A percentile compares a stretch with the other conserved stretches of the same genome.
Conservation (phyloP, 2,888 invertebrate genomes). For the Drosophila fulvimacula region DNA sequence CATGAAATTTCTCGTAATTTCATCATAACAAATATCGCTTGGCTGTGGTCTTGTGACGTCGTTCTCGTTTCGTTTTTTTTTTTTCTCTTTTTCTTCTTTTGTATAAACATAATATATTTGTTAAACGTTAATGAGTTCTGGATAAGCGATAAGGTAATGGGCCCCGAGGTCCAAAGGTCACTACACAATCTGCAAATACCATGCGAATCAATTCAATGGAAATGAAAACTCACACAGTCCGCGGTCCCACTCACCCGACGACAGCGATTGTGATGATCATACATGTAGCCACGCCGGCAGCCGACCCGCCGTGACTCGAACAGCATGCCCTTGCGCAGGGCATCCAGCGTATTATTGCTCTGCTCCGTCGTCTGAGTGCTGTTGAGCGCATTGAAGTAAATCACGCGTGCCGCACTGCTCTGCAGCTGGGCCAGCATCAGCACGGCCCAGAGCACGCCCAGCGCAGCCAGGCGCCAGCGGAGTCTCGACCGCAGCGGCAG, state of each 20-base stretch:
- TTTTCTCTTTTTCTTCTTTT: neutral
- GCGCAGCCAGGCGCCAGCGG: slow-evolving; percentile 13
- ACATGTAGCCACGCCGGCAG: slow-evolving; percentile 55
- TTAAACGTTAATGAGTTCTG: slow-evolving; percentile 25
- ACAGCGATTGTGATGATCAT: slow-evolving; percentile 74
- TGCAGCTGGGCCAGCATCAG: slow-evolving; percentile 14
- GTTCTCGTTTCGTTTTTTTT: neutral
- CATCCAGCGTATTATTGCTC: neutral
- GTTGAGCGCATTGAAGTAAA: slow-evolving; percentile 50
- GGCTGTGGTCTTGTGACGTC: slow-evolving; percentile 32
- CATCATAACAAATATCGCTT: slow-evolving; percentile 27
- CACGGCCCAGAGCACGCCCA: slow-evolving; percentile 3
- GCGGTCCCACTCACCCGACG: slow-evolving; percentile 56
- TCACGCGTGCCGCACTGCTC: slow-evolving; percentile 47
- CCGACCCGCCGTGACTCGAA: slow-evolving; percentile 42
- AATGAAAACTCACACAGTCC: neutral
- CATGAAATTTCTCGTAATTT: slow-evolving; percentile 22
- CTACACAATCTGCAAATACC: slow-evolving; percentile 51
- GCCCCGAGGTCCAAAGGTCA: slow-evolving; percentile 29
- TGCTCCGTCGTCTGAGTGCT: slow-evolving; percentile 39
- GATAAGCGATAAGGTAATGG: slow-evolving; percentile 18
- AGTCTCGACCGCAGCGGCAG: slow-evolving; percentile 35
- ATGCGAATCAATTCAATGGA: neutral
- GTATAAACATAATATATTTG: slow-evolving; percentile 5
- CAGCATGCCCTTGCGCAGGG: slow-evolving; percentile 64